Evolutionary conservation across 1,140 invertebrate genomes (phyloP).

Genomic region (Sarcophaga peregrina): DNA sequence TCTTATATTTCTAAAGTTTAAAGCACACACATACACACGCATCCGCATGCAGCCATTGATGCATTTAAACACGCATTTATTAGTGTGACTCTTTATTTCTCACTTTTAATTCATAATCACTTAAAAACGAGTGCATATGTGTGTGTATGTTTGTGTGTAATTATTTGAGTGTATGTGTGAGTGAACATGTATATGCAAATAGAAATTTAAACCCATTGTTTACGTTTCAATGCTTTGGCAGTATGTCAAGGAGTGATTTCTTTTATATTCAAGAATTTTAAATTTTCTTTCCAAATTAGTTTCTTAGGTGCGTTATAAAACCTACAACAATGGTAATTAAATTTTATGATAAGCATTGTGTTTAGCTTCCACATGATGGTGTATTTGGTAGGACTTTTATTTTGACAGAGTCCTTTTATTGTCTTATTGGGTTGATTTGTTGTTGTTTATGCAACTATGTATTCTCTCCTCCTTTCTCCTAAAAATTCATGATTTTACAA

Average conservation of each 20-base stretch:
- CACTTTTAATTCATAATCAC: conserved; percentile 24
- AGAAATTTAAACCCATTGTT: conserved; percentile 26
- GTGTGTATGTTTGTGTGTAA: background rate
- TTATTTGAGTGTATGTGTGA: conserved; percentile 2
- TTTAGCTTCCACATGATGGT: too few species aligned
- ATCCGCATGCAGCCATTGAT: background rate
- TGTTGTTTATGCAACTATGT: too few species aligned
- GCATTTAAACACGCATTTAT: background rate
- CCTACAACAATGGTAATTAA: too few species aligned
- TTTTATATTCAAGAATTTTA: too few species aligned
- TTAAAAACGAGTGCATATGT: background rate
- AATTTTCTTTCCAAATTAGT: too few species aligned
- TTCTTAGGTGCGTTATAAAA: too few species aligned
- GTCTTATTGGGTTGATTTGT: too few species aligned
- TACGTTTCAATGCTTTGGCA: conserved; percentile 20
- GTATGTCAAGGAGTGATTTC: background rate
- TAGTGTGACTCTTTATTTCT: conserved; percentile 9
- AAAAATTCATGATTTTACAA: too few species aligned
- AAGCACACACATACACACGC: background rate
- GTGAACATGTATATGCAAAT: background rate
- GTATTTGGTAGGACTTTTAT: too few species aligned
- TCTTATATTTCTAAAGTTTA: background rate
- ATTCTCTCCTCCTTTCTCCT: too few species aligned
- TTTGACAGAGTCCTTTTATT: too few species aligned
- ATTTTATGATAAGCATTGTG: too few species aligned